Evolutionary conservation across 2,113 vertebrate species (phyloP).

Genomic region (Sylvia atricapilla): DNA sequence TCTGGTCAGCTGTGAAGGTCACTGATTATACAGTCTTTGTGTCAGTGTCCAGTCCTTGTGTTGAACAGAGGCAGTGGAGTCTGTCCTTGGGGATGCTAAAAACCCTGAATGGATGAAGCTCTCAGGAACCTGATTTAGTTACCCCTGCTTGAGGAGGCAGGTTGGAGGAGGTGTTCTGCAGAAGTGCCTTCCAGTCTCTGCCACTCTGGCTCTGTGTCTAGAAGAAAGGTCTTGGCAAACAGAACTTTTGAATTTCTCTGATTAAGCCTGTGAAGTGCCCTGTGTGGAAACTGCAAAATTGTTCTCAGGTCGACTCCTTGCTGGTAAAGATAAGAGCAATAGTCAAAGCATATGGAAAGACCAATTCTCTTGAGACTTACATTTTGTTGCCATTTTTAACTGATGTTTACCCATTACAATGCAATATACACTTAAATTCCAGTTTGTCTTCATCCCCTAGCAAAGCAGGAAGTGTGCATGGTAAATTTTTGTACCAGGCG

Average conservation of each 20-base stretch:
- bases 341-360: neutral
- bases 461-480: neutral
- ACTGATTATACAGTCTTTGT: neutral
- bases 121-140: neutral
- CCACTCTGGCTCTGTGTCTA: neutral
- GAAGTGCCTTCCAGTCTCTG: neutral
- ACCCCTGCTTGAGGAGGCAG: neutral
- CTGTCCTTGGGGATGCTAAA: neutral
- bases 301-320: neutral
- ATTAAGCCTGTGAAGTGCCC: neutral
- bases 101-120: neutral
- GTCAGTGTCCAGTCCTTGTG: neutral
- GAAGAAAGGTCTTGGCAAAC: neutral
- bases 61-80: neutral
- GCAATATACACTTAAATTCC: neutral
- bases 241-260: neutral
- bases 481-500: neutral
- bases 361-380: neutral
- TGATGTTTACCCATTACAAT: neutral
- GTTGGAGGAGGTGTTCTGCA: neutral
- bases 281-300: neutral
- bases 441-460: slow-evolving; percentile 6
- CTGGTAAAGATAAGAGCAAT: neutral
- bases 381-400: neutral
- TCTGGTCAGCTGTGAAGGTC: slow-evolving; percentile 40